Base-by-base conservation (phyloP, 2,113 vertebrate species). In the Gobiocypris rarus region DNA sequence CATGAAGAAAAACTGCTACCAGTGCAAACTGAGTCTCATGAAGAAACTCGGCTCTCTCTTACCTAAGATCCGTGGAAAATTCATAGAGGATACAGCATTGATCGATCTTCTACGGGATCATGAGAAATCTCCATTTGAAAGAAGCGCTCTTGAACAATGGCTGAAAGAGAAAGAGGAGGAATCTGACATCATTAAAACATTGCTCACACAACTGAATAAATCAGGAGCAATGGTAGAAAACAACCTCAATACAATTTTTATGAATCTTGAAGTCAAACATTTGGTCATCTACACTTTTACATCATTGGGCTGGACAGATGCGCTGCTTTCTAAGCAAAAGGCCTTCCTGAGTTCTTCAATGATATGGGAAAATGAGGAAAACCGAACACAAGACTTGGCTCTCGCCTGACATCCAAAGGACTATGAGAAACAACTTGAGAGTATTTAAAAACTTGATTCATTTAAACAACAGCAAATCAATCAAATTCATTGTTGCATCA, bases 261-360 rank as follows among this genome's bases (percentile, higher is more conserved):
- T 85, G 6, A 54, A 88, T 45, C 31, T 28, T 0, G 8, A n/a
- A 1, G 54, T 45, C 15, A 61, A 85, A 13, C 85, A 81, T 70
- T n/a, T 88, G 2, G 34, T 90, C n/a, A 82, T 61, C 9, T 87
- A 88, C 17, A 77, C 75, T 3, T 83, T 91, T 58, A 87, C 87
- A 1, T 86, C 81, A 5, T 26, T 91, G 5, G 4, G 75, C 0
- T 9, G 73, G 0, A 69, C 83, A 31, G 89, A 89, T 11, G 41
- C 19, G 0, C 84, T 86, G 41, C 65, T 90, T 34, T 52, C 19
- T 31, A 50, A 86, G 22, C 73, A 85, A 24, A 11, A 52, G 11
- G 13, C 24, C 4, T 89, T 69, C 58, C 52, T 89, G 17, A 17
- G 43, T 41, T 28, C 74, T 17, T 75, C 82, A 76, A 17, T 1